Conservation (phyloP, 1,140 invertebrate genomes). For the Polyergus mexicanus region DNA sequence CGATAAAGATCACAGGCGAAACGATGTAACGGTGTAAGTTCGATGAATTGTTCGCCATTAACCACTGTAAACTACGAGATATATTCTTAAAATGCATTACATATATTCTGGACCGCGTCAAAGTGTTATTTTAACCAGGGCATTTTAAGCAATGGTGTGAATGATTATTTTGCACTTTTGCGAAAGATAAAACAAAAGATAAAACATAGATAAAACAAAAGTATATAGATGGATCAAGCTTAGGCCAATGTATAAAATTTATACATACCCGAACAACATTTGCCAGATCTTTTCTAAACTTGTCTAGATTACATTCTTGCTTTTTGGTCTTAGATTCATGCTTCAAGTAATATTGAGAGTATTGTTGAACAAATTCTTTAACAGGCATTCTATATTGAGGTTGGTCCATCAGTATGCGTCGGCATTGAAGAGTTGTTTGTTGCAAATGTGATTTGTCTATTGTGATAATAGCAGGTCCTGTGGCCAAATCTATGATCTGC, state of each 20-base stretch:
- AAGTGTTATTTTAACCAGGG: background rate
- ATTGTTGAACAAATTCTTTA: conserved; percentile 85
- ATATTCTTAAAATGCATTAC: conserved; percentile 50
- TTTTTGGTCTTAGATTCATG: conserved; percentile 34
- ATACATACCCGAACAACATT: conserved; percentile 86
- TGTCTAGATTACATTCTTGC: conserved; percentile 83
- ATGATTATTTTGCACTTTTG: background rate
- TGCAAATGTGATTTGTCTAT: conserved; percentile 84
- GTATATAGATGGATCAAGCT: too few relatives aligned
- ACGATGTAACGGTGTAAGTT: conserved; percentile 87
- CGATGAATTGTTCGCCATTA: conserved; percentile 84
- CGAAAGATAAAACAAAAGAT: too few relatives aligned
- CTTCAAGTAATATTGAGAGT: conserved; percentile 84
- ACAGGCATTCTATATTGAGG: conserved; percentile 85
- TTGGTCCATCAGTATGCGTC: conserved; percentile 88
- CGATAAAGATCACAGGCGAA: conserved; percentile 88
- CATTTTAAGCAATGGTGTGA: background rate
- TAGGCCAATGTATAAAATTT: background rate
- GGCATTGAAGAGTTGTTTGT: conserved; percentile 86
- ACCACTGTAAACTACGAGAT: conserved; percentile 78
- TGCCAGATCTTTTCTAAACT: conserved; percentile 85
- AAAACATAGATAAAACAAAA: too few relatives aligned
- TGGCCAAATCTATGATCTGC: conserved; percentile 79
- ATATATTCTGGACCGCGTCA: background rate
- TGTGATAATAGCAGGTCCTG: conserved; percentile 80